Base-by-base conservation (phyloP, 1,140 invertebrate genomes). In the Drosophila nigromelanica region DNA sequence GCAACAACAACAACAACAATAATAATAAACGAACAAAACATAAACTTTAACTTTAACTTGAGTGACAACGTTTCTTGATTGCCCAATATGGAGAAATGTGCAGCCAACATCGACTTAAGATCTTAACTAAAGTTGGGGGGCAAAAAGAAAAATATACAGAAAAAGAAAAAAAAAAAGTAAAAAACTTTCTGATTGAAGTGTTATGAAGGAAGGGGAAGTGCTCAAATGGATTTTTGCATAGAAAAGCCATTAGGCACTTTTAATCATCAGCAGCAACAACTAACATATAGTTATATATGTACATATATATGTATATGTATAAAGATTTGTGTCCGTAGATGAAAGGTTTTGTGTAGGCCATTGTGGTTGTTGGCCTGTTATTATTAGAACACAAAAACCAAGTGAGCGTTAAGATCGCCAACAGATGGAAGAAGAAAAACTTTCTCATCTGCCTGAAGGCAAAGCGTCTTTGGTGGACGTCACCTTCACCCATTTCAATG, bases 361-460 rank as follows among this genome's bases (percentile, higher is more conserved):
- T 70, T 73, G 72, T 76, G 73, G 62, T 39, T 52, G 27, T 27
- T 27, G 27, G 50, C 40, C 60, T 56, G 39, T 81, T 83, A 76
- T 87, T 87, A 89, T 87, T 87, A 87, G 82, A 87, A 87, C 82
- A 87, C 83, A 87, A 78, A 79, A 89, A 47, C 79, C 83, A 87
- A 89, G 82, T 89, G 68, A 87, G 82, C 82, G 82, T 87, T 87
- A 87, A 87, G 82, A 86, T 86, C 82, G 67, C 78, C 66, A 74
- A 71, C 60, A 77, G 61, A 21, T 58, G 58, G 40, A 62, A 80
- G 33, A 35, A 10, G 18, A 62, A 80, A 87, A 82, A 87, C 82
- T 87, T 87, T 87, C 83, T 73, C 76, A 86, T 81, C 70, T 76
- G 47, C 54, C 47, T n/a, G n/a, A 59, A 58, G 51, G n/a, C 21